phyloP scores from a whole-genome alignment of 2,797 vertebrate genomes.

The Microhierax caerulescens region DNA sequence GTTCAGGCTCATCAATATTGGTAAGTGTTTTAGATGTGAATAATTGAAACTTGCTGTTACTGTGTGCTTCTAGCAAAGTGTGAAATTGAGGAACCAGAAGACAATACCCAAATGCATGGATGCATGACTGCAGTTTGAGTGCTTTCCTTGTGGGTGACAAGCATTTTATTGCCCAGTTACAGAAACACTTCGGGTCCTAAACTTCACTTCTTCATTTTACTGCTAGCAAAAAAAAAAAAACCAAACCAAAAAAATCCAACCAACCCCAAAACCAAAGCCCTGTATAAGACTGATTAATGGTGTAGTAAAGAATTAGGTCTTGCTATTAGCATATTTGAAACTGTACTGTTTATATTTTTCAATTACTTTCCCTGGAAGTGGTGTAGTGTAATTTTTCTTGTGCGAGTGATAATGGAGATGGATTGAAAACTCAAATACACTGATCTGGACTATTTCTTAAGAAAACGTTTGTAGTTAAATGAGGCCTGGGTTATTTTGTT shows the following conservation, averaged over 20 bases:
- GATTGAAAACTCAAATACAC: neutral
- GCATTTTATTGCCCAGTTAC: neutral
- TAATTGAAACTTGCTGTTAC: constrained; percentile 1
- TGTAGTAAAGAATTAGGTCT: neutral
- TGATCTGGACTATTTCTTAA: neutral
- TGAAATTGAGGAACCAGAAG: constrained; percentile 22
- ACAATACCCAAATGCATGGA: neutral
- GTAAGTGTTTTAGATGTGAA: neutral
- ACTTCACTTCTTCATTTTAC: neutral
- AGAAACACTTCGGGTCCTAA: neutral
- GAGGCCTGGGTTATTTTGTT: neutral
- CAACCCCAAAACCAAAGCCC: no score
- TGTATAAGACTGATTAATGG: neutral
- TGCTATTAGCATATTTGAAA: neutral
- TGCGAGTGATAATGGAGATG: rapidly evolving
- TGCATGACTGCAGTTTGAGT: neutral
- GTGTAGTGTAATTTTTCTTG: neutral
- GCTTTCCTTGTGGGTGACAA: neutral
- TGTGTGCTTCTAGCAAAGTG: neutral
- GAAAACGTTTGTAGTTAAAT: neutral
- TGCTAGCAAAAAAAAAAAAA: neutral
- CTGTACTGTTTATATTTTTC: neutral
- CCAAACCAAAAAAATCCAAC: no score
- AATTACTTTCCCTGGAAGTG: neutral
- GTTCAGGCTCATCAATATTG: neutral